Conservation (phyloP, 2,888 invertebrate genomes). For the Lithosia quadra region DNA sequence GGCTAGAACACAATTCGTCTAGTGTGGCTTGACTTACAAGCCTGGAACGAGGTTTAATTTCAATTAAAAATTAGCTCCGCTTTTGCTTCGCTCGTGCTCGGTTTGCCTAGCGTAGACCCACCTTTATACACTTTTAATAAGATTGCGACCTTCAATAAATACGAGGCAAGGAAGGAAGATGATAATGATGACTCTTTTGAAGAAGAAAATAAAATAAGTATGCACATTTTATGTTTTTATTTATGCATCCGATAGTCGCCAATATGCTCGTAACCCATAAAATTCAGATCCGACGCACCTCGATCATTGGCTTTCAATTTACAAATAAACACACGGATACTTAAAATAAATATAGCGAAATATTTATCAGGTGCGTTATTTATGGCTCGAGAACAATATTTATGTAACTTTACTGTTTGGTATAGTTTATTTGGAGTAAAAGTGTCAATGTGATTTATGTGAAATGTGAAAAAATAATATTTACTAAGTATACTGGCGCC, state of each 20-base stretch:
- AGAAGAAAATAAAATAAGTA: neutral
- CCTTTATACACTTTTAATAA: too few relatives aligned
- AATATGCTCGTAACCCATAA: neutral
- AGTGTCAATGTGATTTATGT: slow-evolving; percentile 18
- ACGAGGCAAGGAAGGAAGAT: too few relatives aligned
- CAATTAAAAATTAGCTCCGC: too few relatives aligned
- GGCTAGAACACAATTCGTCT: too few relatives aligned
- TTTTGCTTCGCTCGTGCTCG: too few relatives aligned
- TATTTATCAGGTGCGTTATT: slow-evolving; percentile 35
- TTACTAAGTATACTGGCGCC: neutral
- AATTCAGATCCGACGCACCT: slow-evolving; percentile 1
- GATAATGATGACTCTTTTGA: neutral
- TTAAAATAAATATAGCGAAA: slow-evolving; percentile 33
- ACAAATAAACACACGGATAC: slow-evolving; percentile 26
- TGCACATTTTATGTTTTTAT: neutral
- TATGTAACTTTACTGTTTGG: slow-evolving; percentile 26
- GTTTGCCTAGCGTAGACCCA: too few relatives aligned
- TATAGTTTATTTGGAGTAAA: slow-evolving; percentile 33
- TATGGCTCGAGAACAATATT: slow-evolving; percentile 35
- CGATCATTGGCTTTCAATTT: slow-evolving; percentile 8
- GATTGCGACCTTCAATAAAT: too few relatives aligned
- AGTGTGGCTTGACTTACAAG: too few relatives aligned
- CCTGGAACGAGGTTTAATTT: too few relatives aligned
- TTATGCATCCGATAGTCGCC: neutral
- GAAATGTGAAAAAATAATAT: neutral